Conservation (phyloP, 2,888 invertebrate genomes). For the Neuroscelio doddi region DNA sequence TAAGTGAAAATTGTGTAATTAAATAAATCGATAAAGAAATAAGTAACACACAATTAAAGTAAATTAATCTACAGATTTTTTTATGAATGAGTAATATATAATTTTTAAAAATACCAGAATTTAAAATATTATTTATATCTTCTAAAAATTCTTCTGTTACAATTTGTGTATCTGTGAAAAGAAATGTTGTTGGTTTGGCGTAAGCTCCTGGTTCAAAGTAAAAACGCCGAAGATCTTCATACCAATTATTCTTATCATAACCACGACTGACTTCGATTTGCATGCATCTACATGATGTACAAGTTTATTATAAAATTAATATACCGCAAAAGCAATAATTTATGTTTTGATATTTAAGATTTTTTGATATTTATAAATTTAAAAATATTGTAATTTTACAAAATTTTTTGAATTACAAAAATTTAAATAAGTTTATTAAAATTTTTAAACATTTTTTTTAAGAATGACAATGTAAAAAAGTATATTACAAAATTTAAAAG, state of each 20-base stretch:
- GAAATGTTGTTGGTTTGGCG: conserved; percentile 85
- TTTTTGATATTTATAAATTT: neutral
- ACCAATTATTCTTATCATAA: conserved; percentile 87
- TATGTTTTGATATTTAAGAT: neutral
- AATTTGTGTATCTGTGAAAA: conserved; percentile 93
- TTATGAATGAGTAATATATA: neutral
- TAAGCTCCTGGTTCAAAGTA: conserved; percentile 85
- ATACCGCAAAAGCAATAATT: neutral
- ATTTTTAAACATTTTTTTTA: no score
- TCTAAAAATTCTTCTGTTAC: conserved; percentile 92
- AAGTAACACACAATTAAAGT: no score
- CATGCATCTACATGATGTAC: conserved; percentile 81
- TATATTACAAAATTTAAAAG: no score
- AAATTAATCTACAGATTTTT: neutral
- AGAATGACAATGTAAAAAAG: no score
- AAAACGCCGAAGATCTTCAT: conserved; percentile 87
- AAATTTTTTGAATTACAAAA: no score
- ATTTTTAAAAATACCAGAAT: no score
- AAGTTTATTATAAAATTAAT: conserved; percentile 8
- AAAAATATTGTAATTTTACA: no score
- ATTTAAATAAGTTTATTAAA: no score
- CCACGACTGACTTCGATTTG: conserved; percentile 90
- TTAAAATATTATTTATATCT: conserved; percentile 92
- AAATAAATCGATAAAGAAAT: no score
- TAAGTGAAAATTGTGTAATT: no score